Evolutionary conservation across 1,140 invertebrate species (phyloP).

Genomic region (Epicauta chinensis): DNA sequence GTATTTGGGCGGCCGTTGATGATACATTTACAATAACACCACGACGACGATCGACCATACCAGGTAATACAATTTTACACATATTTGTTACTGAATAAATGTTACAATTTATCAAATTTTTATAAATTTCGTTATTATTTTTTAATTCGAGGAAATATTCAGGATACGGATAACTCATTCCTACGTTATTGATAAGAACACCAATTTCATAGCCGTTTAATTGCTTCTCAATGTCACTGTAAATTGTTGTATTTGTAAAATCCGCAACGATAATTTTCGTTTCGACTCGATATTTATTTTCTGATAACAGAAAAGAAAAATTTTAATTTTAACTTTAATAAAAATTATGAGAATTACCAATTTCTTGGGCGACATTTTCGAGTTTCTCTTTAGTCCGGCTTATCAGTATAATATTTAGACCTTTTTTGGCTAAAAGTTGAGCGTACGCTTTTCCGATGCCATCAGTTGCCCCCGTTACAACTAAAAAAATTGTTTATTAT

Average conservation of each 20-base stretch:
- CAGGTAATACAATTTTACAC: slow-evolving; percentile 78
- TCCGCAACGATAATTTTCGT: slow-evolving; percentile 80
- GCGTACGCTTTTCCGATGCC: slow-evolving; percentile 90
- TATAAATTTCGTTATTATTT: slow-evolving; percentile 50
- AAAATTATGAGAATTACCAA: slow-evolving; percentile 52
- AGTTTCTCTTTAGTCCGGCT: slow-evolving; percentile 81
- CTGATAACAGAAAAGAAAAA: slow-evolving; percentile 46
- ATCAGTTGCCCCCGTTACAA: slow-evolving; percentile 87
- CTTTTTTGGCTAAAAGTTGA: slow-evolving; percentile 68
- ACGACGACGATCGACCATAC: slow-evolving; percentile 76
- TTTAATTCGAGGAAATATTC: slow-evolving; percentile 72
- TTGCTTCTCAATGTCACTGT: slow-evolving; percentile 66
- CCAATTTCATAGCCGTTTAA: slow-evolving; percentile 80
- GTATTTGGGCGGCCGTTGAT: slow-evolving; percentile 73
- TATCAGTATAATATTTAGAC: slow-evolving; percentile 82
- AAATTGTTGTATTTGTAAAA: slow-evolving; percentile 70
- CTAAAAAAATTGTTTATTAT: slow-evolving; percentile 57
- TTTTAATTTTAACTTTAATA: neutral
- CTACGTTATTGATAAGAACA: slow-evolving; percentile 93
- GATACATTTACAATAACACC: slow-evolving; percentile 92
- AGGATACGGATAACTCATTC: slow-evolving; percentile 83
- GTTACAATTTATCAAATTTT: slow-evolving; percentile 67
- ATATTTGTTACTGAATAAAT: slow-evolving; percentile 71
- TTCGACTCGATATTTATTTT: slow-evolving; percentile 65
- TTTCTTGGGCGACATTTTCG: slow-evolving; percentile 70